Evolutionary conservation across 1,140 invertebrate species (phyloP), one percentile per base, ranked within the genome.

Genomic region (Micrasema minimum): DNA sequence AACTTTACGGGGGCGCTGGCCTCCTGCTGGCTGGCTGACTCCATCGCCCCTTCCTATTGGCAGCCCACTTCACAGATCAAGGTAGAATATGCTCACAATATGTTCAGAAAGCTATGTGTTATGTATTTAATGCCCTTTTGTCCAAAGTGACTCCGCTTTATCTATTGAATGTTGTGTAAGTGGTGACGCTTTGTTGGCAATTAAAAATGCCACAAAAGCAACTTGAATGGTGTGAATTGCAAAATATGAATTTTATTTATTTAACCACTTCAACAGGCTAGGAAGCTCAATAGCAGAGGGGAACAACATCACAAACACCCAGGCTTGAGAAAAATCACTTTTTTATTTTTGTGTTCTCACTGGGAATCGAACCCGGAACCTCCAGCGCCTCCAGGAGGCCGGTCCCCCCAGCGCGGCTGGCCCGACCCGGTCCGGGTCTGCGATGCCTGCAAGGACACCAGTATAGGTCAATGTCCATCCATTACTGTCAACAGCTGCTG

Each of bases 1-100:
- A 65, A 31, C 31, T 23, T 75, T 22, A 62, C 66, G 10, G 45
- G 66, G 11, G 41, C 73, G 5, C 20, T 71, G 11, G 66, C 69
- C 35, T 69, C 57, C 4, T 50, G 48, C 59, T 31, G 26, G 26
- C 45, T 71, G 16, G 61, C 67, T 2, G 74, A 75, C 51, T 38
- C 46, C 37, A 68, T 75, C 37, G 71, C 74, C n/a, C 74, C 74
- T 11, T 41, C 61, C 10, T 75, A 75, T 50, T 75, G 74, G 74
- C 71, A 75, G 61, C 71, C 67, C 11, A 75, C 72, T 61, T 50
- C 74, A 0, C 31, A 73, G 16, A 72, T 72, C 11, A 75, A 65
- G 45, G 74, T 72, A 35, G 5, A 1, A n/a, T 18, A 7, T 57
- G 35, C 37, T 2, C n/a, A 11, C 1, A 38, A 38, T 38, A 38